Percentiles rank a stretch among this genome's conserved stretches.
phyloP scores from a whole-genome alignment of 2,797 vertebrate species.

The Basileuterus tristriatus region DNA sequence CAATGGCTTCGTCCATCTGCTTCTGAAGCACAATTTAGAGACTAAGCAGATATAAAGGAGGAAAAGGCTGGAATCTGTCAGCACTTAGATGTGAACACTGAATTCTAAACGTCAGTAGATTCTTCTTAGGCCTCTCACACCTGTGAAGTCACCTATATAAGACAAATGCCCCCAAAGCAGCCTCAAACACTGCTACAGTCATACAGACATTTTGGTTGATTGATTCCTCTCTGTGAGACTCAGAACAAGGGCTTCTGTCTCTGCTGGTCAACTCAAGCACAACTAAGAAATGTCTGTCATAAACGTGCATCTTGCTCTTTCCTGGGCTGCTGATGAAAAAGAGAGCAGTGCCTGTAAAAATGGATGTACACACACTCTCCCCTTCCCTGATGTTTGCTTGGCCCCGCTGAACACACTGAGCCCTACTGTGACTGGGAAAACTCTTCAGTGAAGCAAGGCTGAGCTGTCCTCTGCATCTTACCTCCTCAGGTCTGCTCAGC shows the following conservation, averaged over 20 bases:
- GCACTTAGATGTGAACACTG: background rate
- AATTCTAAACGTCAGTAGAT: background rate
- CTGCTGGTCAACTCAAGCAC: background rate
- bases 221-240: background rate
- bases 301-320: fast-evolving
- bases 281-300: background rate
- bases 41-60: background rate
- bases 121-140: background rate
- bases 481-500: conserved; percentile 96
- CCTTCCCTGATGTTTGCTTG: background rate
- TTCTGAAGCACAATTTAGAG: background rate
- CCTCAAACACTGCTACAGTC: background rate
- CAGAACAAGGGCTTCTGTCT: background rate
- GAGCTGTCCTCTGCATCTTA: conserved; percentile 34
- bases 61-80: background rate
- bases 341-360: background rate
- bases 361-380: fast-evolving
- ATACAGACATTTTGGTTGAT: background rate
- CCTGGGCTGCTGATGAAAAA: background rate
- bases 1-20: background rate
- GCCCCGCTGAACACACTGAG: background rate
- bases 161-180: background rate
- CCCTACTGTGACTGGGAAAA: background rate
- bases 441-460: background rate
- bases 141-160: background rate